A percentile compares a stretch with the other conserved stretches of the same genome.
These are phyloP conservation scores for Scylla paramamosain DNA, from an alignment of 1,140 invertebrate genomes.

Conservation along the genomic window DNA sequence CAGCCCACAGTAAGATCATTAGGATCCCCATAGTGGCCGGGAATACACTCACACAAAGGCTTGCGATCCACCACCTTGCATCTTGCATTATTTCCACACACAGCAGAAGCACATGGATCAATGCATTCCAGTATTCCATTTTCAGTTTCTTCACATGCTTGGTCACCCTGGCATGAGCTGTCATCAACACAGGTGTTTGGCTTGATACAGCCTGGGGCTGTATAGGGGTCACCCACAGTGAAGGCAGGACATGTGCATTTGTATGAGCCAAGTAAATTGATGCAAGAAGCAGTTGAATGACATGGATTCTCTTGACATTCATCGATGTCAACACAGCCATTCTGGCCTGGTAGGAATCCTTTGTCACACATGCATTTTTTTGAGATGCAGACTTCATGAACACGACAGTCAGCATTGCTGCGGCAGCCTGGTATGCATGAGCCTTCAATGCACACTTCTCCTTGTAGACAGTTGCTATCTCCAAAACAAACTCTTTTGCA, in stretches of 20 bases:
- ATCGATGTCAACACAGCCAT: constrained; percentile 87
- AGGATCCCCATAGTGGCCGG: constrained; percentile 90
- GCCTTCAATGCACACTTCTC: constrained; percentile 92
- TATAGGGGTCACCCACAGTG: constrained; percentile 88
- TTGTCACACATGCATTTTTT: constrained; percentile 86
- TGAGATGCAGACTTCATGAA: constrained; percentile 89
- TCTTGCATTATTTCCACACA: constrained; percentile 82
- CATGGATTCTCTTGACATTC: constrained; percentile 85
- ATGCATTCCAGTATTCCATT: constrained; percentile 83
- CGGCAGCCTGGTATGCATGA: constrained; percentile 91
- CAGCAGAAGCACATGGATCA: constrained; percentile 86
- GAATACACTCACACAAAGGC: constrained; percentile 87
- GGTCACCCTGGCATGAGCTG: constrained; percentile 86
- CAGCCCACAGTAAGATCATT: constrained; percentile 82
- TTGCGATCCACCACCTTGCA: constrained; percentile 85
- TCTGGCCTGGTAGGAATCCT: constrained; percentile 80
- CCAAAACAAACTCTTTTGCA: constrained; percentile 93
- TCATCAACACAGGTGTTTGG: constrained; percentile 87
- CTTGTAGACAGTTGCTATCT: constrained; percentile 92
- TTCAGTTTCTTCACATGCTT: constrained; percentile 86
- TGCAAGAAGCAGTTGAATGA: constrained; percentile 88
- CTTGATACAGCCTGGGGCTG: constrained; percentile 85
- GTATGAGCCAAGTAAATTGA: constrained; percentile 90
- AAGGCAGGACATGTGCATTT: constrained; percentile 88
- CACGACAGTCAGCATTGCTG: constrained; percentile 88